These are phyloP conservation scores for Ophion obscuratus DNA, from an alignment of 2,888 invertebrate species.

Conservation along the genomic window DNA sequence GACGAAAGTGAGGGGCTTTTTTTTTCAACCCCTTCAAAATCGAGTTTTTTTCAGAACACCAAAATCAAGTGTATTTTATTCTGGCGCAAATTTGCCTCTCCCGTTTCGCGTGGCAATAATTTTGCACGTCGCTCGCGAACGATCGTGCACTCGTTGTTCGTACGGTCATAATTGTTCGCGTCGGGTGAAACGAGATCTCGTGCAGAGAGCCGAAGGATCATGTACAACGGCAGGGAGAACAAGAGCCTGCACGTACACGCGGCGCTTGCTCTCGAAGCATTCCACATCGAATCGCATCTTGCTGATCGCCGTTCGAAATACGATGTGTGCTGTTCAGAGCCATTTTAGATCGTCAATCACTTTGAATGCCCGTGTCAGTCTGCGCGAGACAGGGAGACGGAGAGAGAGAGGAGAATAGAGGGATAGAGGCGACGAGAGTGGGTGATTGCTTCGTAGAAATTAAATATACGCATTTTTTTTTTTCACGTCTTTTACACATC, in stretches of 20 bases:
- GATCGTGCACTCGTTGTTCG: too few relatives aligned
- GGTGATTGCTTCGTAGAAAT: neutral
- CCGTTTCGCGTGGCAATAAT: too few relatives aligned
- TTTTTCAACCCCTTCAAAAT: too few relatives aligned
- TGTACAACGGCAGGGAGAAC: neutral
- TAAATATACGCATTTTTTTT: too few relatives aligned
- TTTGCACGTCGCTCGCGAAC: too few relatives aligned
- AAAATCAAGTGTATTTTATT: too few relatives aligned
- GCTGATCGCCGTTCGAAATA: neutral
- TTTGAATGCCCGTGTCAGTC: slow-evolving; percentile 46
- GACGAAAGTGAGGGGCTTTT: too few relatives aligned
- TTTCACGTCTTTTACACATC: too few relatives aligned
- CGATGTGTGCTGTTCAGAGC: slow-evolving; percentile 15
- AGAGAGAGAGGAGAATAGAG: slow-evolving; percentile 16
- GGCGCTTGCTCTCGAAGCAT: slow-evolving; percentile 26
- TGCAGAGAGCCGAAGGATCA: slow-evolving; percentile 34
- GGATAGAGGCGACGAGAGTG: neutral
- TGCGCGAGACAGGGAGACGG: neutral
- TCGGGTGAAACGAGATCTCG: slow-evolving; percentile 61
- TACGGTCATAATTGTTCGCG: slow-evolving; percentile 69
- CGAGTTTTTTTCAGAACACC: too few relatives aligned
- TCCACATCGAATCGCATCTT: slow-evolving; percentile 32
- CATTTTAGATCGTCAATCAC: slow-evolving; percentile 63
- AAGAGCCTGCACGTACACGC: neutral
- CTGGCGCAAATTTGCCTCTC: too few relatives aligned